Conservation (phyloP, 2,113 vertebrate species). For the Bucco capensis region DNA sequence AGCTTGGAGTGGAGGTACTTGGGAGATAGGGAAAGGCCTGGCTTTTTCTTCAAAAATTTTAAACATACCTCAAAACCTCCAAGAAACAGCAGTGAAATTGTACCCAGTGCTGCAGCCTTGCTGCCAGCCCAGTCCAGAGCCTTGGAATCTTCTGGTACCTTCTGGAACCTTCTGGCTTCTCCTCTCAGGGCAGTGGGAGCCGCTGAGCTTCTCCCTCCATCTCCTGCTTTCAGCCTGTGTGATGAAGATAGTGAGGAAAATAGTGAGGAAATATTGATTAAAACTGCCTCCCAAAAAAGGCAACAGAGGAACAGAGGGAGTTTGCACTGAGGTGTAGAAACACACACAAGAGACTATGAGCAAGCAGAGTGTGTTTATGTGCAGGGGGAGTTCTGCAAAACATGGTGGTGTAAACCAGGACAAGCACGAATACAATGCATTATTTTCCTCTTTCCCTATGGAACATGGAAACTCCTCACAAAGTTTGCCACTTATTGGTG, state of each 20-base stretch:
- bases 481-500: rapidly evolving
- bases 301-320: rapidly evolving
- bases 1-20: neutral
- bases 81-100: neutral
- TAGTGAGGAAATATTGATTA: neutral
- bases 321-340: rapidly evolving
- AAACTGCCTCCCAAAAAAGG: rapidly evolving
- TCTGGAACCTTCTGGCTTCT: neutral
- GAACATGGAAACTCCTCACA: neutral
- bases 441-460: neutral
- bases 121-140: neutral
- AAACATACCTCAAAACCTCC: rapidly evolving
- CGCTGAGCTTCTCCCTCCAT: rapidly evolving
- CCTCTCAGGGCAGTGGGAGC: no score
- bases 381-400: neutral
- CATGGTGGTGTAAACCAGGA: rapidly evolving
- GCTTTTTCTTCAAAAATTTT: rapidly evolving
- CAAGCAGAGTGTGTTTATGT: rapidly evolving
- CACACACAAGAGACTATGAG: rapidly evolving
- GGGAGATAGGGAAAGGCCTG: neutral
- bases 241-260: neutral
- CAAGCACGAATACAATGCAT: rapidly evolving
- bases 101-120: neutral
- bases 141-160: neutral
- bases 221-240: rapidly evolving